phyloP scores from a whole-genome alignment of 2,888 invertebrate species.

The Tipula lateralis region DNA sequence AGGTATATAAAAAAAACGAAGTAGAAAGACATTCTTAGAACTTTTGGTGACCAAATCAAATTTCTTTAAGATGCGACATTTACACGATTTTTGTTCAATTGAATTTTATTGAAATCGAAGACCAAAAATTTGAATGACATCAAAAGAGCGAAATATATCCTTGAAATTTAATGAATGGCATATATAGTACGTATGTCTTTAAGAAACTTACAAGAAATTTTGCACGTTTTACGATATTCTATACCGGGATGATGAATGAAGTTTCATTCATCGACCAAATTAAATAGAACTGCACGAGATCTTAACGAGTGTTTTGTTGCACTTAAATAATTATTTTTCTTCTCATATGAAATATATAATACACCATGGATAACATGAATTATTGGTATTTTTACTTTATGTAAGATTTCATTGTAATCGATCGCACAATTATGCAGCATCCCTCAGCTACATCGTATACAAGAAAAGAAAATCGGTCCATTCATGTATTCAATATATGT shows the following conservation, averaged over 20 bases:
- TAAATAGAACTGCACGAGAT: slow-evolving; percentile 11
- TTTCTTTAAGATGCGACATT: background rate
- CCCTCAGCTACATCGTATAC: background rate
- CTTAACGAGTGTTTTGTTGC: slow-evolving; percentile 15
- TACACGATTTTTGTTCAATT: background rate
- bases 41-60: background rate
- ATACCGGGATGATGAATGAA: slow-evolving; percentile 8
- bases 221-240: background rate
- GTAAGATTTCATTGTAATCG: background rate
- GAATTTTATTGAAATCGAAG: too few relatives aligned
- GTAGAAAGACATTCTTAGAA: background rate
- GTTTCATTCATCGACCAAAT: background rate
- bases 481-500: background rate
- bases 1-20: background rate
- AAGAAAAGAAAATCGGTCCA: background rate
- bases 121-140: slow-evolving; percentile 4
- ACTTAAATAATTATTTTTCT: background rate
- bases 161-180: background rate
- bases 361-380: background rate
- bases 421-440: background rate
- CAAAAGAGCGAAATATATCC: background rate
- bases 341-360: too few relatives aligned
- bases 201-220: background rate
- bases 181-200: background rate
- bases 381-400: background rate